These are phyloP conservation scores for Rhinatrema bivittatum DNA, from an alignment of 2,797 vertebrate genomes.

Conservation along the genomic window DNA sequence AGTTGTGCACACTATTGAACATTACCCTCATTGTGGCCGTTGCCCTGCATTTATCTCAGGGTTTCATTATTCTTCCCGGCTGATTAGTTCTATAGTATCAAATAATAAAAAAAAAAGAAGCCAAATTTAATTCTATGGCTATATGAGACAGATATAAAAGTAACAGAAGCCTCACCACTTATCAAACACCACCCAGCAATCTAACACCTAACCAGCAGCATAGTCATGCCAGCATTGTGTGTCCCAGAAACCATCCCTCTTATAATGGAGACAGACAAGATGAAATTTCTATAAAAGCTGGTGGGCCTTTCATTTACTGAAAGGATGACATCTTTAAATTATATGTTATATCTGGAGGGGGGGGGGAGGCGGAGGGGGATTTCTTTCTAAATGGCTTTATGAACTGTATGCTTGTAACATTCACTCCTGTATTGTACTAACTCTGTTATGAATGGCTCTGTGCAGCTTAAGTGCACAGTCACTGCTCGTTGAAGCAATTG, in stretches of 20 bases:
- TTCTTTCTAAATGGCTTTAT: constrained; percentile 59
- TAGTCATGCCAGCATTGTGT: constrained; percentile 10
- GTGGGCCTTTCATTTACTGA: constrained; percentile 53
- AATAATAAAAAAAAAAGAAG: no score
- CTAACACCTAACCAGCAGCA: neutral
- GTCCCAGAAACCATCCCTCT: constrained; percentile 40
- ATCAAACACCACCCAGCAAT: neutral
- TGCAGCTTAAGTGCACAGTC: neutral
- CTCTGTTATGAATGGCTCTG: no score
- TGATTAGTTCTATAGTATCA: no score
- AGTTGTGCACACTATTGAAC: no score
- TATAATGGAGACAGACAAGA: constrained; percentile 47
- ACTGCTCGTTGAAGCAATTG: no score
- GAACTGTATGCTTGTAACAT: constrained; percentile 54
- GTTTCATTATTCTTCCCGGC: no score
- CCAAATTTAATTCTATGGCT: neutral
- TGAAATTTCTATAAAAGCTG: constrained; percentile 49
- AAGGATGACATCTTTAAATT: constrained; percentile 63
- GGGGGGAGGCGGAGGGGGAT: no score
- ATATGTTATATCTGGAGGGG: constrained; percentile 56
- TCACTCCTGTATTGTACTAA: neutral
- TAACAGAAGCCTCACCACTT: neutral
- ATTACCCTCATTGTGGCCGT: no score
- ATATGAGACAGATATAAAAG: neutral
- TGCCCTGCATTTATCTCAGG: no score